Percentiles rank a stretch among this genome's conserved stretches.
Evolutionary conservation across 1,140 invertebrate species (phyloP).

Genomic region (Drosophila azteca): DNA sequence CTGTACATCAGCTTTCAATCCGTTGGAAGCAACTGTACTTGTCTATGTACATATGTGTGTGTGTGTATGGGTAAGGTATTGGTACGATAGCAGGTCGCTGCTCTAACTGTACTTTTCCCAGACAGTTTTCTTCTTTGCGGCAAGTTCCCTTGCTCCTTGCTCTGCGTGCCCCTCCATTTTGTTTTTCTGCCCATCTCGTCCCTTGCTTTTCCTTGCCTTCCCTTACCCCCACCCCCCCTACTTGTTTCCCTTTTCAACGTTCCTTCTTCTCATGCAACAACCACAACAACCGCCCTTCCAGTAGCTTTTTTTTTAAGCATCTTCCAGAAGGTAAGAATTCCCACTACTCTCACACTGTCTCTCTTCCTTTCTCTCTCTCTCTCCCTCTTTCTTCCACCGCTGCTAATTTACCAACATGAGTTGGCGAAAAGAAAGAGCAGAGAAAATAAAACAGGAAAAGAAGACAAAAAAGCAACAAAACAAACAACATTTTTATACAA

Average conservation of each 20-base stretch:
- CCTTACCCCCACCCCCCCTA: too few species aligned
- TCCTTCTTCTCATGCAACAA: neutral
- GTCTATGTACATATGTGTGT: neutral
- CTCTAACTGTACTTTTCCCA: constrained; percentile 34
- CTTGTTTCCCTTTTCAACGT: too few species aligned
- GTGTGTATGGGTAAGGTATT: neutral
- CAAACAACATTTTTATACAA: constrained; percentile 32
- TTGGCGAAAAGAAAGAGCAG: constrained; percentile 52
- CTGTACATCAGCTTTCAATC: neutral
- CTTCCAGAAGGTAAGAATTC: too few species aligned
- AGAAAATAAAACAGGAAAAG: constrained; percentile 24
- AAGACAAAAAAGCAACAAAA: constrained; percentile 14
- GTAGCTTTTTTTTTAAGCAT: too few species aligned
- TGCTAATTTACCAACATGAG: constrained; percentile 72
- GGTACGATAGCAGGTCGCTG: constrained; percentile 3
- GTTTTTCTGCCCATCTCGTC: neutral
- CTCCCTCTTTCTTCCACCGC: constrained; percentile 14
- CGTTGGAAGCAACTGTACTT: constrained; percentile 1
- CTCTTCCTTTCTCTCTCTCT: too few species aligned
- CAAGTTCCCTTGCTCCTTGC: neutral
- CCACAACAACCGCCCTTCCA: neutral
- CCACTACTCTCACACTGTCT: neutral
- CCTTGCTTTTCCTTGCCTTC: neutral
- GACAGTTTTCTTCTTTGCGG: constrained; percentile 3
- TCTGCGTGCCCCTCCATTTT: neutral